Conservation (phyloP, 2,113 vertebrate genomes). For the Festucalex cinctus region DNA sequence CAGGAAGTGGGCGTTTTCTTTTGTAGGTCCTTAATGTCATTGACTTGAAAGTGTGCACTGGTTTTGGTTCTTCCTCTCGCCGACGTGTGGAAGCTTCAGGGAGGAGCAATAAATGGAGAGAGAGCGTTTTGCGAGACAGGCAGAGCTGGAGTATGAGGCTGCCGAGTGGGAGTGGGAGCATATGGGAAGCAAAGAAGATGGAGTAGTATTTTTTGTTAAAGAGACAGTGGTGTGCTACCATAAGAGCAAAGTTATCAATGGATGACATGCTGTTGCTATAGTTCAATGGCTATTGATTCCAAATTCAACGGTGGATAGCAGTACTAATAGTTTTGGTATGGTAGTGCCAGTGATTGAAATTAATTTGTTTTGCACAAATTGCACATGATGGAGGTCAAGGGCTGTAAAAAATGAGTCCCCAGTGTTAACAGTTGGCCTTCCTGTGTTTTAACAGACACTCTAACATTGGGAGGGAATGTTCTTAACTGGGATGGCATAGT, state of each 20-base stretch:
- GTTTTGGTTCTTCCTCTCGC: conserved; percentile 61
- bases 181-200: conserved; percentile 24
- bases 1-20: conserved; percentile 50
- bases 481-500: too few relatives aligned
- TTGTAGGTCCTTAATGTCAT: conserved; percentile 57
- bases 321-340: background rate
- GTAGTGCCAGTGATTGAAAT: background rate
- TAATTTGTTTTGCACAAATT: background rate
- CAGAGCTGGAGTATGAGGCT: conserved; percentile 48
- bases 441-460: too few relatives aligned
- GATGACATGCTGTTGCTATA: background rate
- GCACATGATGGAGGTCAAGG: background rate
- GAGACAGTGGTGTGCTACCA: conserved; percentile 38
- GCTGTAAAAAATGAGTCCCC: background rate
- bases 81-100: conserved; percentile 49
- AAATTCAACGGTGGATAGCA: background rate
- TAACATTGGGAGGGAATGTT: too few relatives aligned
- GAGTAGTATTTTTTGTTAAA: conserved; percentile 62
- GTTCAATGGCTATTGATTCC: background rate
- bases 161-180: conserved; percentile 48
- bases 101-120: conserved; percentile 50
- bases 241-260: background rate
- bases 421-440: too few relatives aligned
- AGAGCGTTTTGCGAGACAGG: background rate
- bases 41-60: conserved; percentile 35